Conservation (phyloP, 2,888 invertebrate genomes). For the Deilephila elpenor region DNA sequence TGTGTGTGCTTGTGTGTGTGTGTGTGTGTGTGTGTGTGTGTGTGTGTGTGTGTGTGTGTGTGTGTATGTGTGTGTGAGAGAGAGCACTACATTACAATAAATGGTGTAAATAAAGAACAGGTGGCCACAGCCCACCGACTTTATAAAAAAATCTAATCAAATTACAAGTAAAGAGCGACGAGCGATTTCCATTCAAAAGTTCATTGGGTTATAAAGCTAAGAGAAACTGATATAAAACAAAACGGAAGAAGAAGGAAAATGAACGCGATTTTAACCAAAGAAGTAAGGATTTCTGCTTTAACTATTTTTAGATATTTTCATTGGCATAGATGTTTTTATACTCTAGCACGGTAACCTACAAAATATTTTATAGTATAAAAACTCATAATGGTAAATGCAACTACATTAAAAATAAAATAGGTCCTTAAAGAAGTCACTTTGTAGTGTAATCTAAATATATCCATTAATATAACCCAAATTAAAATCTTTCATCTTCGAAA, state of each 20-base stretch:
- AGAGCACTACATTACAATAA: constrained; percentile 21
- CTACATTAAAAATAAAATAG: too few species aligned
- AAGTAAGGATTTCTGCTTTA: background rate
- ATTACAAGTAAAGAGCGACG: background rate
- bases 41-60: constrained; percentile 6
- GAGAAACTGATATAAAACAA: background rate
- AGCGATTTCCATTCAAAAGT: background rate
- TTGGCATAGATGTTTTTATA: too few species aligned
- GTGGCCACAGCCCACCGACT: constrained; percentile 17
- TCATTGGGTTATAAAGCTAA: background rate
- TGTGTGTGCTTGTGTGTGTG: background rate
- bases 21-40: too few species aligned
- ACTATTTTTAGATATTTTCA: background rate
- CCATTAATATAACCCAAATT: background rate
- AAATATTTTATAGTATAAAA: too few species aligned
- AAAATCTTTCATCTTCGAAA: background rate
- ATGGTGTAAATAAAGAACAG: constrained; percentile 28
- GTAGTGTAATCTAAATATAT: too few species aligned
- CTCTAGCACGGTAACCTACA: too few species aligned
- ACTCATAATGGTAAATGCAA: too few species aligned
- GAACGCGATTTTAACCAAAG: too few species aligned
- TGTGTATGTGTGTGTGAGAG: background rate
- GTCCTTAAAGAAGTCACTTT: too few species aligned
- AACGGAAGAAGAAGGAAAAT: too few species aligned
- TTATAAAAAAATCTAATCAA: constrained; percentile 24